A percentile compares a stretch with the other conserved stretches of the same genome.
Evolutionary conservation across 2,888 invertebrate species (phyloP).

Genomic region (Torymus tubicola): DNA sequence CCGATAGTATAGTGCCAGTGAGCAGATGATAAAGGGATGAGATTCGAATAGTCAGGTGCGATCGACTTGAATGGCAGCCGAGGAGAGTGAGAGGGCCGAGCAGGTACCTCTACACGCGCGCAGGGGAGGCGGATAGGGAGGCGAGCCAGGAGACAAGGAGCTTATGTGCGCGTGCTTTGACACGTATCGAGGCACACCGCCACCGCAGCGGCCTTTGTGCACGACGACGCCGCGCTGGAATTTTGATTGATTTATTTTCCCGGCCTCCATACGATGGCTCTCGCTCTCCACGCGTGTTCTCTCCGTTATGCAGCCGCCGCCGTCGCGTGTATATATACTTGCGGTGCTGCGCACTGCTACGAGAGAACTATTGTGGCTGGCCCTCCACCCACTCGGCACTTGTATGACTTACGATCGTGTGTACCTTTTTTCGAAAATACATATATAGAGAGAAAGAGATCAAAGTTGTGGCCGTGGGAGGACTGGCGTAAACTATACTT

Average conservation of each 20-base stretch:
- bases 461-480: too few species aligned
- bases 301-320: neutral
- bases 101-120: too few species aligned
- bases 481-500: neutral
- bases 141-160: constrained; percentile 1
- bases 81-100: neutral
- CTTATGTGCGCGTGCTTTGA: constrained; percentile 43
- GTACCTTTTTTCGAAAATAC: neutral
- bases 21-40: constrained; percentile 41
- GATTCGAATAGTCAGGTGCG: constrained; percentile 51
- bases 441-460: too few species aligned
- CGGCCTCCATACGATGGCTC: constrained; percentile 15
- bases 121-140: neutral
- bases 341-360: neutral
- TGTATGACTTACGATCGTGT: constrained; percentile 35
- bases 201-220: constrained; percentile 34
- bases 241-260: constrained; percentile 55
- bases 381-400: neutral
- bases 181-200: constrained; percentile 21
- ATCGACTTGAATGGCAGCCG: constrained; percentile 45
- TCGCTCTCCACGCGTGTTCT: neutral
- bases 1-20: neutral
- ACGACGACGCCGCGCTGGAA: constrained; percentile 14
- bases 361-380: neutral
- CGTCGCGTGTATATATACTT: too few species aligned